Evolutionary conservation across 2,888 invertebrate genomes (phyloP).

Genomic region (Girardia tigrina): DNA sequence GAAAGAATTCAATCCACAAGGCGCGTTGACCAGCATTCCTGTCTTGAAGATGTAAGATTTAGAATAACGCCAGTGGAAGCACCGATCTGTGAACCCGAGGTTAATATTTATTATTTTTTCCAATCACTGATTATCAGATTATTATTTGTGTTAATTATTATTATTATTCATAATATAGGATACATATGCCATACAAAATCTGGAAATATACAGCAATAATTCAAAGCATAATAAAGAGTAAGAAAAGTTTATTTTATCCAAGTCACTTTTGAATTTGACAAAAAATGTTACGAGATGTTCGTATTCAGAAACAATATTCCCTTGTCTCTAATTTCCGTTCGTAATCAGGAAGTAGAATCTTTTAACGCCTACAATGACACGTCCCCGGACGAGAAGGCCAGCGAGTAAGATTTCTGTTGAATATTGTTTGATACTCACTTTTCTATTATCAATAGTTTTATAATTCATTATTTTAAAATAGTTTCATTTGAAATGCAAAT

Average conservation of each 20-base stretch:
- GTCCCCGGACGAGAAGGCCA: not conserved
- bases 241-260: too few relatives aligned
- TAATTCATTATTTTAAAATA: too few relatives aligned
- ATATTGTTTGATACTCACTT: too few relatives aligned
- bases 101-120: not conserved
- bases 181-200: not conserved
- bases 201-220: not conserved
- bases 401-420: not conserved
- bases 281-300: too few relatives aligned
- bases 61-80: constrained; percentile 5
- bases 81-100: not conserved
- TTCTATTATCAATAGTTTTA: too few relatives aligned
- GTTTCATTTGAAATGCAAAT: too few relatives aligned
- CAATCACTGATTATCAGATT: not conserved
- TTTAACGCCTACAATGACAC: constrained; percentile 3
- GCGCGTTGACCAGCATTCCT: not conserved
- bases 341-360: not conserved
- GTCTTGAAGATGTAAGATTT: constrained; percentile 9
- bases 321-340: not conserved
- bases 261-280: too few relatives aligned
- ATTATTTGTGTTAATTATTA: not conserved
- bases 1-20: not conserved
- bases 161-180: not conserved
- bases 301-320: constrained; percentile 12
- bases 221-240: constrained; percentile 17